Percentiles rank a stretch among this genome's conserved stretches.
Evolutionary conservation across 2,113 vertebrate genomes (phyloP).

Genomic region (Aspiorhynchus laticeps): DNA sequence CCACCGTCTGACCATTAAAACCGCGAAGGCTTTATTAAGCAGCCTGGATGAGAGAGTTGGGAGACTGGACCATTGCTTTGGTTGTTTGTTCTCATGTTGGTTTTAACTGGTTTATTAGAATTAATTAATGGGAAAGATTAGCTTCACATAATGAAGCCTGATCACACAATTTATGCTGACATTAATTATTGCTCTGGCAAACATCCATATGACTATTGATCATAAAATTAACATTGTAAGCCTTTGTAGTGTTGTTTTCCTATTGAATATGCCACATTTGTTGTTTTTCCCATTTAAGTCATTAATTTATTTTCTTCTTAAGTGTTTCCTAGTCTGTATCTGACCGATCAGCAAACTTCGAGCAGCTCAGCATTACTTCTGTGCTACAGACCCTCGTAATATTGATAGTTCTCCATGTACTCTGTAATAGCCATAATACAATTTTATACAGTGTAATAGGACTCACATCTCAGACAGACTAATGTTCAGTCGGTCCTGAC

Average conservation of each 20-base stretch:
- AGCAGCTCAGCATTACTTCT: constrained; percentile 2
- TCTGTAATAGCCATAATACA: neutral
- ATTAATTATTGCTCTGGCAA: neutral
- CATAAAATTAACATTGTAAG: neutral
- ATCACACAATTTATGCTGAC: neutral
- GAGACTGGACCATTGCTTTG: neutral
- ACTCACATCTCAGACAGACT: neutral
- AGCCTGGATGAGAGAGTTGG: neutral
- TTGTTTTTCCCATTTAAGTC: neutral
- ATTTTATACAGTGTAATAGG: neutral
- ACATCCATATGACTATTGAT: neutral
- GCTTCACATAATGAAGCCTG: neutral
- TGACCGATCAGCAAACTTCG: neutral
- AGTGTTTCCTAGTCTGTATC: neutral
- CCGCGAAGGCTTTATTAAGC: neutral
- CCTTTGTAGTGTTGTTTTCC: neutral
- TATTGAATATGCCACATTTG: neutral
- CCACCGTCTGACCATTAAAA: neutral
- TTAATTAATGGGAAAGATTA: neutral
- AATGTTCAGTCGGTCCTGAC: neutral
- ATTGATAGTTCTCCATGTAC: neutral
- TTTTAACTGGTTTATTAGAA: neutral
- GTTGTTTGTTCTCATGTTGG: neutral
- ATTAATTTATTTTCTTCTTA: neutral
- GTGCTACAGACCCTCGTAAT: neutral